These are phyloP conservation scores for Cyphomyrmex costatus DNA, from an alignment of 1,140 invertebrate species.

Conservation along the genomic window DNA sequence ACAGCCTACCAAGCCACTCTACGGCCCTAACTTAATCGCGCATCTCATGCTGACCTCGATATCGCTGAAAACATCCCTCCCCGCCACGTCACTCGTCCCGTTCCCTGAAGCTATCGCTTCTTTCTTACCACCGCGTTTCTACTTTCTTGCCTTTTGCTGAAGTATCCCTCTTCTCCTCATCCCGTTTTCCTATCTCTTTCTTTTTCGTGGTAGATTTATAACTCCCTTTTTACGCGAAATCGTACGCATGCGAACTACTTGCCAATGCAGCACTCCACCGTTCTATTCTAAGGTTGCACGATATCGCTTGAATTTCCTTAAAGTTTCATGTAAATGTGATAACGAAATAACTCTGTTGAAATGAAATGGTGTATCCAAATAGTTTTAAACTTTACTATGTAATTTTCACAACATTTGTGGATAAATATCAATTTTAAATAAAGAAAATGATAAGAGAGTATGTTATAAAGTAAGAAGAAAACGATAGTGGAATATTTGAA, in stretches of 20 bases:
- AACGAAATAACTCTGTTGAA: conserved; percentile 17
- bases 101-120: conserved; percentile 25
- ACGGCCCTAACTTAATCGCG: conserved; percentile 60
- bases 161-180: background rate
- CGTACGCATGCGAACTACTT: background rate
- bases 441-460: background rate
- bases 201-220: conserved; percentile 21
- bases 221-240: conserved; percentile 20
- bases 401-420: background rate
- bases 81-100: conserved; percentile 22
- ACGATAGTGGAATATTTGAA: background rate
- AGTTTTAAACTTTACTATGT: background rate
- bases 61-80: conserved; percentile 65
- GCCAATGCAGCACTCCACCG: background rate
- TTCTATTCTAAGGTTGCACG: conserved; percentile 7
- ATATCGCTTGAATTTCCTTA: background rate
- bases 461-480: background rate
- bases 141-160: conserved; percentile 36
- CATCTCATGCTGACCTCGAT: conserved; percentile 72
- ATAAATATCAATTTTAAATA: background rate
- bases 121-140: conserved; percentile 30
- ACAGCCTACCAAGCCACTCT: conserved; percentile 64
- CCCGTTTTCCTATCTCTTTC: background rate
- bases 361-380: background rate
- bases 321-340: conserved; percentile 19